These are phyloP conservation scores for Azemiops feae DNA, from an alignment of 2,113 vertebrate genomes.

Conservation along the genomic window DNA sequence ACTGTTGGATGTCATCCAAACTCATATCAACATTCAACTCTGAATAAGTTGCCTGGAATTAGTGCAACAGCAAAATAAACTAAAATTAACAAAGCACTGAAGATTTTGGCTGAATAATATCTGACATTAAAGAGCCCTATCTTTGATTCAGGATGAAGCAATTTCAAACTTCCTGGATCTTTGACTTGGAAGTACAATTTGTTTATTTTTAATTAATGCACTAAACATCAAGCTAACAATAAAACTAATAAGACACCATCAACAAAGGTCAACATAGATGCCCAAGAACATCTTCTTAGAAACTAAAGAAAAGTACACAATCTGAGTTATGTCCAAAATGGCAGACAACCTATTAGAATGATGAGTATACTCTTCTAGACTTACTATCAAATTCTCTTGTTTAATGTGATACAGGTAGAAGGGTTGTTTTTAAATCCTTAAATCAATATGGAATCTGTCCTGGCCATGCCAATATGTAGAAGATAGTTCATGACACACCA, in stretches of 20 bases:
- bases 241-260: neutral
- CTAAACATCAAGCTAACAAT: neutral
- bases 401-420: neutral
- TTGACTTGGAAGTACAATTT: neutral
- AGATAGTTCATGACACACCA: neutral
- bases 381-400: neutral
- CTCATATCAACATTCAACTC: conserved; percentile 47
- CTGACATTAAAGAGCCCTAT: neutral
- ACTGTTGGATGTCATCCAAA: conserved; percentile 55
- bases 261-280: neutral
- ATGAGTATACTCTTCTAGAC: neutral
- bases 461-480: neutral
- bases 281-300: neutral
- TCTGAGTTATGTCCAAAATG: neutral
- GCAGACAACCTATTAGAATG: neutral
- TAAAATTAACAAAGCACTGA: conserved; percentile 42
- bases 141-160: neutral
- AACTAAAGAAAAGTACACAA: neutral
- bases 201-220: neutral
- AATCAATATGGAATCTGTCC: neutral
- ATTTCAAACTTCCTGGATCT: neutral
- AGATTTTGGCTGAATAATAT: neutral
- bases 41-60: neutral
- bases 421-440: neutral
- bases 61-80: conserved; percentile 34